Base-by-base conservation (phyloP, 1,140 invertebrate genomes). In the Pristionchus pacificus region DNA sequence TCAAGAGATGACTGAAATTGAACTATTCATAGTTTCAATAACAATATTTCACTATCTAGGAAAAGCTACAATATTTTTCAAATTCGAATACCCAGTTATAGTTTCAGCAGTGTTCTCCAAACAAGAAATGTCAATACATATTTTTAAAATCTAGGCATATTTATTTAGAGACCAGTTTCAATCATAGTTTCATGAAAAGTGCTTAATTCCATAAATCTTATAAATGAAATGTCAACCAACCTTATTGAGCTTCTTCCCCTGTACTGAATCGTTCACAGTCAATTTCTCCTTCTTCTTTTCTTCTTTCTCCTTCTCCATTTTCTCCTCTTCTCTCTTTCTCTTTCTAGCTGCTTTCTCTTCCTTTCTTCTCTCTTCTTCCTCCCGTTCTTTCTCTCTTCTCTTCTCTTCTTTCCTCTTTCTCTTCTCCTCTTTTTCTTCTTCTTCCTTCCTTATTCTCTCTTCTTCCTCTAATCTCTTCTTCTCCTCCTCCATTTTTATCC, bases 341-440 rank as follows among this genome's bases (percentile, higher is more conserved):
- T 49, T 49, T 19, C 38, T 49, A 6, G 6, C 38, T 19, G 6
- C 38, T 19, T 49, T 49, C 38, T 49, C 38, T 10, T 6, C 38
- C 38, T 49, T 49, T 19, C 38, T 49, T 19, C 19, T 49, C 38
- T 49, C 19, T 19, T 19, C 19, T 49, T 49, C 38, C 38, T 6
- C 38, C 38, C n/a, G n/a, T n/a, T n/a, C 19, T 19, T 49, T 49
- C 38, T 10, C 38, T 49, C 38, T 49, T 19, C 38, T 49, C 38
- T 19, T 49, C 19, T 19, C 38, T 49, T 49, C 38, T 49, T 49
- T 49, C 58, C 33, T 76, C 49, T 32, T 71, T 28, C 57, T 64
- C 24, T 60, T 73, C 55, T 77, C 65, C 29, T 67, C 25, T 29
- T n/a, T 15, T 74, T 15, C 61, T 72, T 69, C 60, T 67, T 68